These are phyloP conservation scores for Bovichtus diacanthus DNA, from an alignment of 2,797 vertebrate genomes.

Conservation along the genomic window DNA sequence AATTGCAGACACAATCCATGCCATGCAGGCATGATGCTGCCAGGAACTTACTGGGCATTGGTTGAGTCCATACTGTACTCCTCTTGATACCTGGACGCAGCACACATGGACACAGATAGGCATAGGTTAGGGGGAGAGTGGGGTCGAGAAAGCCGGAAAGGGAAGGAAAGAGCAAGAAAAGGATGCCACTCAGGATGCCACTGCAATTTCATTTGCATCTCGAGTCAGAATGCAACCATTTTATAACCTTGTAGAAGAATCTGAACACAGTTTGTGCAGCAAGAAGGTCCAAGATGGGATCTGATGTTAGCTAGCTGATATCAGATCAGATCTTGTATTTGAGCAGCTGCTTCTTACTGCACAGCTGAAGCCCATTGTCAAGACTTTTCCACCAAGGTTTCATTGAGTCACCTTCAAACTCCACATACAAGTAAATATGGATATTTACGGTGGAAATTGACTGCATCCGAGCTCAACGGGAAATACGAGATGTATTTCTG, in stretches of 20 bases:
- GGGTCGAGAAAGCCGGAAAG: constrained; percentile 28
- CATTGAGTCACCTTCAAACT: constrained; percentile 19
- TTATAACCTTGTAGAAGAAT: constrained; percentile 17
- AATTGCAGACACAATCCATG: constrained; percentile 73
- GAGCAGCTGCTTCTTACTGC: constrained; percentile 35
- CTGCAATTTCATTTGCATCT: constrained; percentile 42
- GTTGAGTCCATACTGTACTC: constrained; percentile 91
- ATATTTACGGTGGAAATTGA: constrained; percentile 15
- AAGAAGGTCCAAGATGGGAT: not conserved
- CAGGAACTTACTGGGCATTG: constrained; percentile 88
- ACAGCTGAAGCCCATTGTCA: not conserved
- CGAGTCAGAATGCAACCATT: constrained; percentile 24
- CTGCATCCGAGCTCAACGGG: not conserved
- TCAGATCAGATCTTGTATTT: constrained; percentile 10
- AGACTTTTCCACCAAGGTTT: constrained; percentile 11
- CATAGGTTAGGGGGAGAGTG: constrained; percentile 69
- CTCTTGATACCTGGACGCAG: constrained; percentile 86
- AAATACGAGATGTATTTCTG: constrained; percentile 7
- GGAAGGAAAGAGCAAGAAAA: constrained; percentile 45
- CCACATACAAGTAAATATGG: constrained; percentile 24
- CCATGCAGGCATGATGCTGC: constrained; percentile 83
- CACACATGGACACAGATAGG: constrained; percentile 80
- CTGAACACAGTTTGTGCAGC: constrained; percentile 18
- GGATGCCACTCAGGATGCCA: constrained; percentile 31
- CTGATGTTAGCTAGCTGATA: not conserved